A percentile compares a stretch with the other conserved stretches of the same genome.
phyloP scores from a whole-genome alignment of 2,797 vertebrate genomes.

The Enteromius treurensis region DNA sequence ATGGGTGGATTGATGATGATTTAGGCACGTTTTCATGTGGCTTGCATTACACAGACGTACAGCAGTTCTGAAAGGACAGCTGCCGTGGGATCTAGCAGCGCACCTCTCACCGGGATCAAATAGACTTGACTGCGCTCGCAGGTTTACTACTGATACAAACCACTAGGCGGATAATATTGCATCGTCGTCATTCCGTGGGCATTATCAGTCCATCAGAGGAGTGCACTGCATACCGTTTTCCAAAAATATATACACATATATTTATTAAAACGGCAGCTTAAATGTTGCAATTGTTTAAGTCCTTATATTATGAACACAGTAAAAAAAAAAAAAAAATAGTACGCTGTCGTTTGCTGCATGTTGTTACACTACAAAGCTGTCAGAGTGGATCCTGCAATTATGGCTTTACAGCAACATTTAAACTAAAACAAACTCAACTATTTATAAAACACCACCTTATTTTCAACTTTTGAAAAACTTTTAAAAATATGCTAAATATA shows the following conservation, averaged over 20 bases:
- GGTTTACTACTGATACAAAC: conserved; percentile 27
- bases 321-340: neutral
- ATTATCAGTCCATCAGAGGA: neutral
- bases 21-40: neutral
- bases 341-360: neutral
- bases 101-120: conserved; percentile 9
- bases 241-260: too few relatives aligned
- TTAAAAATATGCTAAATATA: neutral
- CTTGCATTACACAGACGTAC: neutral
- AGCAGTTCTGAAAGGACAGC: conserved; percentile 35
- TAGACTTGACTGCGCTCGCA: conserved; percentile 7
- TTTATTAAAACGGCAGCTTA: neutral
- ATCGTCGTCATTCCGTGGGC: conserved; percentile 4
- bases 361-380: neutral
- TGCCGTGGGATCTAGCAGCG: conserved; percentile 9
- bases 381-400: neutral
- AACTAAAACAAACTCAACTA: neutral
- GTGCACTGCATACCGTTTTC: neutral
- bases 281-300: neutral
- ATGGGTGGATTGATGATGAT: neutral
- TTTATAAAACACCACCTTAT: neutral
- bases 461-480: neutral
- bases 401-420: neutral
- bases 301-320: neutral
- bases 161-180: conserved; percentile 45